phyloP scores from a whole-genome alignment of 1,140 invertebrate species.

The Dufourea novaeangliae region DNA sequence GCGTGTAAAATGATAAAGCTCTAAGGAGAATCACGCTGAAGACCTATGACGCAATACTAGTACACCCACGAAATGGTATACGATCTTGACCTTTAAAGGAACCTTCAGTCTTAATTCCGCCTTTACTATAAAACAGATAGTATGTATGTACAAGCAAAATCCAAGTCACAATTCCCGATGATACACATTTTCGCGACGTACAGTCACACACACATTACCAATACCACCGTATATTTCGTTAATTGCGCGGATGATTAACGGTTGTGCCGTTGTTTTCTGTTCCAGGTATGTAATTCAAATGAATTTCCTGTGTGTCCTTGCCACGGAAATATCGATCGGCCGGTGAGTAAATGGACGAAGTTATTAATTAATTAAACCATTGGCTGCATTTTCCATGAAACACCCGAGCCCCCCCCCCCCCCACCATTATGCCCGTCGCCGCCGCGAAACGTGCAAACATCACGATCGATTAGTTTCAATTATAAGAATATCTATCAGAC shows the following conservation, averaged over 20 bases:
- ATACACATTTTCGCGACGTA: not conserved
- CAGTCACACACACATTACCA: not conserved
- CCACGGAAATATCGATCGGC: not conserved
- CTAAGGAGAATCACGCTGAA: no score
- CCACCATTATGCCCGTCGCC: slow-evolving; percentile 26
- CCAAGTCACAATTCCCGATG: not conserved
- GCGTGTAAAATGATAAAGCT: no score
- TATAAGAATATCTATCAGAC: slow-evolving; percentile 56
- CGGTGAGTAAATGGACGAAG: slow-evolving; percentile 36
- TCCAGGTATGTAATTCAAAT: slow-evolving; percentile 58
- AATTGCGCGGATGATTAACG: slow-evolving; percentile 37
- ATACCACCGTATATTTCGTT: not conserved
- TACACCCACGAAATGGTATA: no score
- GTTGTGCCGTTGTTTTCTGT: slow-evolving; percentile 38
- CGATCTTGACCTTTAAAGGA: no score
- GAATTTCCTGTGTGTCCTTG: slow-evolving; percentile 15
- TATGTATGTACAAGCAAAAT: no score
- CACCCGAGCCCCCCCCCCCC: not conserved
- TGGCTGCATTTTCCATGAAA: not conserved
- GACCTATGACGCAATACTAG: no score
- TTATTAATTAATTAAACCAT: slow-evolving; percentile 39
- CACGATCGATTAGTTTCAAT: slow-evolving; percentile 62
- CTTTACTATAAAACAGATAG: no score
- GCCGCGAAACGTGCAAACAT: slow-evolving; percentile 17
- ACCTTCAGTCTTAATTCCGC: no score